Evolutionary conservation across 2,888 invertebrate species (phyloP), one percentile per base, ranked within the genome.

Genomic region (Phengaris alcon): DNA sequence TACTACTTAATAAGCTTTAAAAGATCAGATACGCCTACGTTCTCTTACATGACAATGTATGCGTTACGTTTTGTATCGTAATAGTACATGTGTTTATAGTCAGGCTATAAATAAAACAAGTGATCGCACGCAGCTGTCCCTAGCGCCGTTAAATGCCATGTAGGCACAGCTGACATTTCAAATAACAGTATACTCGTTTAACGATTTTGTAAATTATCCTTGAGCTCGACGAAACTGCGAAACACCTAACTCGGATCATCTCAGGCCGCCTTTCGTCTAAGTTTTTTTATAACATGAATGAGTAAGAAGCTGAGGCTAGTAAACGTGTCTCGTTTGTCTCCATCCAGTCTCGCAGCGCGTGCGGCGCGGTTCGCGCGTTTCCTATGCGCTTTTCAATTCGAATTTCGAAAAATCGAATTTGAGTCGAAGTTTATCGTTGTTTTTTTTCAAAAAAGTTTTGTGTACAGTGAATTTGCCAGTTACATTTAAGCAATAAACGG

Each of bases 321-420:
- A 68, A 75, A 70, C 74, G 72, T 48, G 83, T 84, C 82, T 77
- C 81, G 80, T 79, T 76, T 81, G 91, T 86, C 92, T 92, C 92
- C 92, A 86, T 87, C 81, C 89, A 92, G 93, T 93, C 93, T 93
- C 86, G 90, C 82, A 84, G 90, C 91, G 90, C 90, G 84, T 79
- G 89, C 90, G 90, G 85, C 87, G 89, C 87, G 84, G 87, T 82
- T 82, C 85, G 84, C 84, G 87, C 84, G 83, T 84, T 83, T 83
- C 79, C 70, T 70, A 69, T 77, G 79, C 76, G 79, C 78, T 77
- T 74, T 75, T 68, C 78, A 76, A 82, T 85, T 85, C 82, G 78
- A 84, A 87, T 82, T 84, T 64, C n/a, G 87, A 84, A 83, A 82
- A 79, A 78, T 84, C 82, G 85, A 82, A 85, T 86, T 82, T 82